Percentiles rank a stretch among this genome's conserved stretches.
phyloP scores from a whole-genome alignment of 2,888 invertebrate genomes.

The Parnassius orleans region DNA sequence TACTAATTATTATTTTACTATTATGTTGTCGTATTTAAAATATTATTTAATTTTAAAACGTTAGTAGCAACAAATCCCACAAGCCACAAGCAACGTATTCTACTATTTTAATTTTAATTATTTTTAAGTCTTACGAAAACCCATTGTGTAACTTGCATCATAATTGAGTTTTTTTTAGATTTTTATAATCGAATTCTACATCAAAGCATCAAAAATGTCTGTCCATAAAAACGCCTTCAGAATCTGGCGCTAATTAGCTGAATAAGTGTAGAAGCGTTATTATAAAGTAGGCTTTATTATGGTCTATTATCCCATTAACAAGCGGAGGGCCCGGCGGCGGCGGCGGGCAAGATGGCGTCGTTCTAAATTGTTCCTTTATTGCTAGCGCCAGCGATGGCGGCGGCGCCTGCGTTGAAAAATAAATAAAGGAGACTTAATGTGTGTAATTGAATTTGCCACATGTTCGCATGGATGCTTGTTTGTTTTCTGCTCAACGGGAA shows the following conservation, averaged over 20 bases:
- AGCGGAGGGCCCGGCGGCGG: background rate
- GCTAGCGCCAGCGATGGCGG: constrained; percentile 8
- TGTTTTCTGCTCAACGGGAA: constrained; percentile 30
- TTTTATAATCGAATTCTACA: too few species aligned
- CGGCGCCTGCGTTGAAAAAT: constrained; percentile 22
- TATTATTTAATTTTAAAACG: too few species aligned
- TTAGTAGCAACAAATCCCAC: too few species aligned
- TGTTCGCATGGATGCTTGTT: constrained; percentile 27
- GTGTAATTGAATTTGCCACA: constrained; percentile 31
- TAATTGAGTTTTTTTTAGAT: too few species aligned
- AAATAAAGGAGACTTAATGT: constrained; percentile 25
- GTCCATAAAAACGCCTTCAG: too few species aligned
- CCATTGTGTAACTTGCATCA: too few species aligned
- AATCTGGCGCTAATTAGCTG: constrained; percentile 11
- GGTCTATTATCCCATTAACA: constrained; percentile 7
- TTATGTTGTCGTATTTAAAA: too few species aligned
- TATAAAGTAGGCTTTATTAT: constrained; percentile 10
- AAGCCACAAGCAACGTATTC: too few species aligned
- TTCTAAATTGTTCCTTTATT: constrained; percentile 13
- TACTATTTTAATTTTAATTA: too few species aligned
- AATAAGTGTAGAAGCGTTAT: background rate
- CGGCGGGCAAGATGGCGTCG: constrained; percentile 19
- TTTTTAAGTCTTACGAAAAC: too few species aligned
- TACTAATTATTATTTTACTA: too few species aligned
- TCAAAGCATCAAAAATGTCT: too few species aligned